These are phyloP conservation scores for Chesias legatella DNA, from an alignment of 2,888 invertebrate genomes.

Conservation along the genomic window DNA sequence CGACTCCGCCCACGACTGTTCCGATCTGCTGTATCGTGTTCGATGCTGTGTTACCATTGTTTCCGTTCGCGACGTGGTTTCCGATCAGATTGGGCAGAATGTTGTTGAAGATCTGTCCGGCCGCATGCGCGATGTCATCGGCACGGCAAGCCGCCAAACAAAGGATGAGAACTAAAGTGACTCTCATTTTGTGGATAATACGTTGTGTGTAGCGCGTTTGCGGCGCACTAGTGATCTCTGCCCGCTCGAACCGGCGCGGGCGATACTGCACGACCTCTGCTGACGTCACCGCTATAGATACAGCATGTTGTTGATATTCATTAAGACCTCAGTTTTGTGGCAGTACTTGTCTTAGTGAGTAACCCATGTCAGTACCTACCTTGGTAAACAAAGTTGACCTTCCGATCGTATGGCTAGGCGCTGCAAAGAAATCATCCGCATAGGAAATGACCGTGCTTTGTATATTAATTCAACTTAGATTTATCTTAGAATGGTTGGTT, in stretches of 20 bases:
- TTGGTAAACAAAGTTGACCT: slow-evolving; percentile 55
- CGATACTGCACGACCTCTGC: slow-evolving; percentile 67
- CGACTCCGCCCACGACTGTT: slow-evolving; percentile 72
- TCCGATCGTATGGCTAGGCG: slow-evolving; percentile 17
- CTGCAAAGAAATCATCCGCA: slow-evolving; percentile 13
- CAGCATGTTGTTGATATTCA: slow-evolving; percentile 61
- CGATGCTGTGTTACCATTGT: slow-evolving; percentile 56
- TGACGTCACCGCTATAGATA: slow-evolving; percentile 69
- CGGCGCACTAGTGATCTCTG: slow-evolving; percentile 72
- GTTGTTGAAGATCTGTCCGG: slow-evolving; percentile 70
- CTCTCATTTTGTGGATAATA: slow-evolving; percentile 57
- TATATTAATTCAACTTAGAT: background rate
- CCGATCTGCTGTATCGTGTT: slow-evolving; percentile 70
- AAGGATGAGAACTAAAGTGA: slow-evolving; percentile 48
- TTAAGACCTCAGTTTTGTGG: slow-evolving; percentile 58
- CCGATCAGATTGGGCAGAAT: slow-evolving; percentile 66
- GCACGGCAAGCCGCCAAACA: slow-evolving; percentile 52
- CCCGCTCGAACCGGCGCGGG: slow-evolving; percentile 46
- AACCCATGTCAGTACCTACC: slow-evolving; percentile 32
- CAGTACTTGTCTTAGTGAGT: slow-evolving; percentile 46
- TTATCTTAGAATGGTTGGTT: background rate
- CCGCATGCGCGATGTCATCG: slow-evolving; percentile 64
- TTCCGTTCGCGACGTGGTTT: slow-evolving; percentile 51
- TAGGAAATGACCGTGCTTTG: slow-evolving; percentile 13
- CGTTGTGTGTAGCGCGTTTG: slow-evolving; percentile 60